Base-by-base conservation (phyloP, 2,888 invertebrate genomes). In the Dryobota labecula region DNA sequence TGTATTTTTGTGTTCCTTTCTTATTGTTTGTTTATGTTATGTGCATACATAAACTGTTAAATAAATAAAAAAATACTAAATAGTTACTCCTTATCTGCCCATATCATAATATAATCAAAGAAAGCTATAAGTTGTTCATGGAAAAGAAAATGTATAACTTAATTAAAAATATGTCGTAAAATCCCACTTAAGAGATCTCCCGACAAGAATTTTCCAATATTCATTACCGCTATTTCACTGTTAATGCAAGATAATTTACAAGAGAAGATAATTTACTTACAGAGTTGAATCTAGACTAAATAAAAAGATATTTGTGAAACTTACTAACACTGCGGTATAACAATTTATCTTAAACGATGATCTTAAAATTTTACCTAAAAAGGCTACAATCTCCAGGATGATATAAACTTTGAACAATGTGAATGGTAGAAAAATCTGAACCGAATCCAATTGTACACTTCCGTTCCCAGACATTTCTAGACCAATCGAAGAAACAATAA, bases 381-480 rank as follows among this genome's bases (percentile, higher is more conserved):
- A 51, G 30, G 27, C 18, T 11, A 45, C 24, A 53, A 15, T 53
- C 70, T 68, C 38, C n/a, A 57, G 75, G 54, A 33, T 60, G 51
- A 65, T 76, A 81, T 68, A 71, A 76, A 72, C 76, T 69, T 76
- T 60, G 45, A 84, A 84, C 83, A 81, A 83, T 77, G 76, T 62
- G 62, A 80, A 64, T 77, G 57, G 73, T 70, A 70, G 78, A 81
- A 83, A 70, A 80, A 84, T 81, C 76, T 77, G 54, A 73, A 83
- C 85, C 82, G 75, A 84, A 86, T 87, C 87, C 85, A 88, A 92
- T 91, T 89, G 88, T 83, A 82, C 76, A 83, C 86, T 88, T 91
- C 87, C 88, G 85, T 90, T 91, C 90, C 84, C 89, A 90, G 84
- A 80, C 85, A 78, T 87, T 88, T 89, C 86, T 87, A 86, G 85